Conservation (phyloP, 1,140 invertebrate species). For the Hesperophylax magnus region DNA sequence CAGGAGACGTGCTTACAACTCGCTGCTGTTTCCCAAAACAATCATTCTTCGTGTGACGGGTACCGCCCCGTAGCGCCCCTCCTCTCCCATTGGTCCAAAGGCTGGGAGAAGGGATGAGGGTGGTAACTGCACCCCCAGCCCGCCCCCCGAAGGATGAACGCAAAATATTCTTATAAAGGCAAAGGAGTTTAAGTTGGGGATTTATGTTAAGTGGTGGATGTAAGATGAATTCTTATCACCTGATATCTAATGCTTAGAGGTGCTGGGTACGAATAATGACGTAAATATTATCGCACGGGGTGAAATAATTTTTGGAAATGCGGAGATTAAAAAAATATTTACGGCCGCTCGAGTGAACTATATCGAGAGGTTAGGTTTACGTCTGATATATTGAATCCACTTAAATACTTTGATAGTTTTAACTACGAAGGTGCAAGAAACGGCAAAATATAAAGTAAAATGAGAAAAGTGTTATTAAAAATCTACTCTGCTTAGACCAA, state of each 20-base stretch:
- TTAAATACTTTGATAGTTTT: too few species aligned
- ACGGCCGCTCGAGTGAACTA: too few species aligned
- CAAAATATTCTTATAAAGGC: constrained; percentile 48
- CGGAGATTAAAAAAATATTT: too few species aligned
- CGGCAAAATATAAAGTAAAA: too few species aligned
- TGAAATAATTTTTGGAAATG: background rate
- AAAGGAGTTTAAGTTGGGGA: constrained; percentile 47
- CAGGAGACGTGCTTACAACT: constrained; percentile 14
- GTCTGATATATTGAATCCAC: too few species aligned
- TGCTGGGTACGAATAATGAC: constrained; percentile 16
- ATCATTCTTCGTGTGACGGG: constrained; percentile 38
- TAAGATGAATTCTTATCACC: constrained; percentile 58
- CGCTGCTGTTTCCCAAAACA: constrained; percentile 23
- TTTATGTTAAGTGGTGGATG: constrained; percentile 56
- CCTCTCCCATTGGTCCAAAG: background rate
- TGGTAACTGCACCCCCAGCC: constrained; percentile 13
- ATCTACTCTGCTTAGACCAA: too few species aligned
- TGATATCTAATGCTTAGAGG: constrained; percentile 43
- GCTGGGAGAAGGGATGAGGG: constrained; percentile 2
- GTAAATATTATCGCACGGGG: background rate
- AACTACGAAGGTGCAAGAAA: too few species aligned
- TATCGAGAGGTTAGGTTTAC: too few species aligned
- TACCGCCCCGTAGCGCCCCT: constrained; percentile 32
- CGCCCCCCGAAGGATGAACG: constrained; percentile 37
- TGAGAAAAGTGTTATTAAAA: too few species aligned